These are phyloP conservation scores for Macaria notata DNA, from an alignment of 2,888 invertebrate genomes.

Conservation along the genomic window DNA sequence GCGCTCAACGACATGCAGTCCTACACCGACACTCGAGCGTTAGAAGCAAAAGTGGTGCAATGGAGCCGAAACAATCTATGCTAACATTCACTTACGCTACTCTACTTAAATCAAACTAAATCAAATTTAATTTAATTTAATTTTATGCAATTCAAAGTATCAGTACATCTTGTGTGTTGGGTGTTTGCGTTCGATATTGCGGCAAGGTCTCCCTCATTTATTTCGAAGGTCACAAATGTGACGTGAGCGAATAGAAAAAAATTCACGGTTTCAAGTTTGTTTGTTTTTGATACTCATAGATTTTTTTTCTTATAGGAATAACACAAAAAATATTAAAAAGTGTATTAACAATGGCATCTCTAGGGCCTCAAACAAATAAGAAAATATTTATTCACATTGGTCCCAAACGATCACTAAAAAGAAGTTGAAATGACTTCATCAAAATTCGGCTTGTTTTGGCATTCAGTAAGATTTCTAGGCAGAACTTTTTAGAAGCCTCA, in stretches of 20 bases:
- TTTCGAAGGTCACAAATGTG: conserved; percentile 4
- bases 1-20: conserved; percentile 47
- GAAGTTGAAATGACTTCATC: conserved; percentile 2
- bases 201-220: conserved; percentile 19
- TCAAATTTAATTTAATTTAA: not conserved
- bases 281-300: too few relatives aligned
- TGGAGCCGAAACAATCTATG: conserved; percentile 66
- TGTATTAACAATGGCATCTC: too few relatives aligned
- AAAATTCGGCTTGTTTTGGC: not conserved
- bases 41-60: conserved; percentile 77
- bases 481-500: not conserved
- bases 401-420: conserved; percentile 1
- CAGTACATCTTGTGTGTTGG: not conserved
- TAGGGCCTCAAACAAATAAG: not conserved
- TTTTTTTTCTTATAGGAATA: too few relatives aligned
- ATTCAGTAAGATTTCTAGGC: not conserved
- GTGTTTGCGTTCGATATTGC: conserved; percentile 9
- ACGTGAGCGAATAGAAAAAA: not conserved
- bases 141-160: too few relatives aligned
- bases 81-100: conserved; percentile 43
- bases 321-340: too few relatives aligned
- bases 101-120: conserved; percentile 21
- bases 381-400: conserved; percentile 3
- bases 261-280: too few relatives aligned
- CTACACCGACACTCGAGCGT: conserved; percentile 62